Evolutionary conservation across 2,113 vertebrate genomes (phyloP), one percentile per base, ranked within the genome.

Genomic region (Lanius collurio): DNA sequence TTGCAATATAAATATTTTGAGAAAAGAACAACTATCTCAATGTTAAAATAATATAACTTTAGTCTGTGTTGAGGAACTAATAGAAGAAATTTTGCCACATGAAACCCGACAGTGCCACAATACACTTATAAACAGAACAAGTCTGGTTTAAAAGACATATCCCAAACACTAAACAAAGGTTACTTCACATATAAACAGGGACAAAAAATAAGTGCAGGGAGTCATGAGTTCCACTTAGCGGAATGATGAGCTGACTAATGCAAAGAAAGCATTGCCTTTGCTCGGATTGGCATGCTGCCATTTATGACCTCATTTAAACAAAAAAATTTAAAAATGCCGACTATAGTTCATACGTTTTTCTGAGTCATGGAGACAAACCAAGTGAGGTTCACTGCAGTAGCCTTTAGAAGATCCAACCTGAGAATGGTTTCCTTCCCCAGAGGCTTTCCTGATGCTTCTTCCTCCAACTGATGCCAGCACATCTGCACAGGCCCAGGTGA

Each of bases 281-380:
- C 83, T 94, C 19, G 0, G 24, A 27, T 49, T 77, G 88, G 80
- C 80, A 85, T 0, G 1, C 46, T 28, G 87, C 69, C 90, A 69
- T 56, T 83, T 80, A 59, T 92, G 81, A 95, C 16, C 49, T 96
- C 91, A 96, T 37, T 68, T 50, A 28, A 23, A 41, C 65, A 28
- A 91, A 35, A 50, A 42, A 22, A n/a, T 6, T 11, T 1, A 15
- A 44, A 64, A 49, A 9, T 6, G 42, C 21, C 21, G 5, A 17
- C n/a, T 49, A 35, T 37, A 68, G 60, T 88, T 90, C 65, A 46
- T 74, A 49, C 0, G 3, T 71, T 83, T 79, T 81, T 78, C 89
- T 93, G 65, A 83, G 79, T 57, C 73, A 50, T 15, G 13, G 80
- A 70, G 73, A 69, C 52, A 84, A 95, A 96, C 64, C 78, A 93